phyloP scores from a whole-genome alignment of 2,113 vertebrate genomes.

The Thymallus thymallus region DNA sequence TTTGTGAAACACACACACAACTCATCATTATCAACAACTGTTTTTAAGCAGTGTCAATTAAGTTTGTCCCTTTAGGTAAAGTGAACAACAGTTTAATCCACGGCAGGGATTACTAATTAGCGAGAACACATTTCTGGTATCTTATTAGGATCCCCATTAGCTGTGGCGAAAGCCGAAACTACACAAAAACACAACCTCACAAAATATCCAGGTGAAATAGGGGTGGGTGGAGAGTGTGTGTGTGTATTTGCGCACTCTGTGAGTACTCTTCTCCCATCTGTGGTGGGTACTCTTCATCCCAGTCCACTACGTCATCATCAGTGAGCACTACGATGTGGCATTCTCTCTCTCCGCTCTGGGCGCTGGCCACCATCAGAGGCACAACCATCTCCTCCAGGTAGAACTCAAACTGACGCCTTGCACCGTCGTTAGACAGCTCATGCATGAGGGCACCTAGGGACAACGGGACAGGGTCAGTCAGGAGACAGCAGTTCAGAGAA shows the following conservation, averaged over 20 bases:
- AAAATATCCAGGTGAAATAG: too few species aligned
- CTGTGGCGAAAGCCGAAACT: too few species aligned
- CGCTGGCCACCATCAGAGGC: slow-evolving; percentile 95
- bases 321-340: slow-evolving; percentile 98
- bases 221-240: neutral
- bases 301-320: slow-evolving; percentile 97
- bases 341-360: slow-evolving; percentile 95
- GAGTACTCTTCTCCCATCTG: slow-evolving; percentile 99
- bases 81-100: too few species aligned
- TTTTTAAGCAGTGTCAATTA: too few species aligned
- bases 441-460: slow-evolving; percentile 96
- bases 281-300: slow-evolving; percentile 98
- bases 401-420: slow-evolving; percentile 94
- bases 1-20: slow-evolving; percentile 14
- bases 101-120: neutral
- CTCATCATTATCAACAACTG: too few species aligned
- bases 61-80: too few species aligned
- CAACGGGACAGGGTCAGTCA: neutral
- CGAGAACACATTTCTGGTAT: neutral
- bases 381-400: slow-evolving; percentile 99
- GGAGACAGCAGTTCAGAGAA: neutral
- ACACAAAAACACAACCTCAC: too few species aligned
- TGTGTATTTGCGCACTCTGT: slow-evolving; percentile 81
- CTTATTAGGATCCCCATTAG: too few species aligned
- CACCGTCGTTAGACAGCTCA: slow-evolving; percentile 96